These are phyloP conservation scores for Buathra laborator DNA, from an alignment of 2,888 invertebrate species.

Conservation along the genomic window DNA sequence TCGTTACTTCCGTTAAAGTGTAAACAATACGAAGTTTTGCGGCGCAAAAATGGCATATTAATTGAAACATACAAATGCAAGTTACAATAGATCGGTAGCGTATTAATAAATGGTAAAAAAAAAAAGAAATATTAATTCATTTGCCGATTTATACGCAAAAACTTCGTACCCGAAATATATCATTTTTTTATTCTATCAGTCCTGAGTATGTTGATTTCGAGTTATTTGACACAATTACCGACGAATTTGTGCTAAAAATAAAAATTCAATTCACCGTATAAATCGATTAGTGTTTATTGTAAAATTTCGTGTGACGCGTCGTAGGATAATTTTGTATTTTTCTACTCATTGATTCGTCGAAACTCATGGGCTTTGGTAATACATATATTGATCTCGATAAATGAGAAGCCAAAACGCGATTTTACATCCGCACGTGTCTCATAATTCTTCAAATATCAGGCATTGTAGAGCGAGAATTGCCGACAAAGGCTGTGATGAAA, in stretches of 20 bases:
- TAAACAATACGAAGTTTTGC: neutral
- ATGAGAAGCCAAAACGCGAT: conserved; percentile 15
- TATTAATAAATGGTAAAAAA: neutral
- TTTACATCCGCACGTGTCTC: conserved; percentile 29
- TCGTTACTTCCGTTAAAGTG: too few species aligned
- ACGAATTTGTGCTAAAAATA: conserved; percentile 8
- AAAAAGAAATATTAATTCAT: neutral
- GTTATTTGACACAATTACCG: conserved; percentile 6
- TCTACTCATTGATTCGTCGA: conserved; percentile 64
- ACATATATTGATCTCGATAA: conserved; percentile 30
- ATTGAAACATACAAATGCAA: neutral
- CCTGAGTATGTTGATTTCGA: neutral
- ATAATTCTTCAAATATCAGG: conserved; percentile 37
- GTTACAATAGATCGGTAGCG: too few species aligned
- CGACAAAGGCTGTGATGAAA: conserved; percentile 66
- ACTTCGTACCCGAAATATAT: neutral
- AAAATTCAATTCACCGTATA: conserved; percentile 1
- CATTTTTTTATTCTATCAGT: neutral
- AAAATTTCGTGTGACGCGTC: conserved; percentile 40
- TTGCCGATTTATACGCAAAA: neutral
- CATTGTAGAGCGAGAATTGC: conserved; percentile 38
- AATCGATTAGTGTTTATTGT: conserved; percentile 27
- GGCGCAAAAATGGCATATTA: neutral
- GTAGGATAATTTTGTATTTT: conserved; percentile 71
- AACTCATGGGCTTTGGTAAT: conserved; percentile 49